Percentiles rank a stretch among this genome's conserved stretches.
phyloP scores from a whole-genome alignment of 2,888 invertebrate genomes.

The Clusia tigrina region DNA sequence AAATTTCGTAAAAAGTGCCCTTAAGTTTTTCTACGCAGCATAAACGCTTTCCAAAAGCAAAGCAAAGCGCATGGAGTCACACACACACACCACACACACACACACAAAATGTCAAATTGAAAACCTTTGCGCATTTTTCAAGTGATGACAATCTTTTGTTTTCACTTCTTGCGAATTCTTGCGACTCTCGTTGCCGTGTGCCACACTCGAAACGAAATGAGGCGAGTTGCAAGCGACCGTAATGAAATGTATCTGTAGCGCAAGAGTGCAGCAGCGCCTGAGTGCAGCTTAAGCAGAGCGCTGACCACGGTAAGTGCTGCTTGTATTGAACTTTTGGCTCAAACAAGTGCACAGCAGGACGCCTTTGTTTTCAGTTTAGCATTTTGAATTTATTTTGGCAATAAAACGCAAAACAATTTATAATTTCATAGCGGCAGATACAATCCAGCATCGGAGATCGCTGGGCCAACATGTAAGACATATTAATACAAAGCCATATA shows the following conservation, averaged over 20 bases:
- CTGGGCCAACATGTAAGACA: slow-evolving; percentile 31
- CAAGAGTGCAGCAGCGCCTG: slow-evolving; percentile 16
- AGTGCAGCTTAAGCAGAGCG: slow-evolving; percentile 8
- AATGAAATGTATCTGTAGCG: slow-evolving; percentile 23
- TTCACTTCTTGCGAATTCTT: slow-evolving; percentile 60
- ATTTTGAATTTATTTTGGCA: not conserved
- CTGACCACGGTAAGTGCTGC: too few relatives aligned
- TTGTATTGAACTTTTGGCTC: slow-evolving; percentile 42
- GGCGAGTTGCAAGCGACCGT: not conserved
- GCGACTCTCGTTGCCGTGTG: slow-evolving; percentile 16
- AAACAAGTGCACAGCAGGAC: slow-evolving; percentile 61
- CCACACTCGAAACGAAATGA: not conserved
- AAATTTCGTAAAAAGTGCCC: too few relatives aligned
- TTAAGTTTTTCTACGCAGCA: not conserved
- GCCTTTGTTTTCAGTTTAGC: slow-evolving; percentile 28
- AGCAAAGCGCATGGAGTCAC: slow-evolving; percentile 27
- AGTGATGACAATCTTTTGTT: slow-evolving; percentile 60
- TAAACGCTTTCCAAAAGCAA: slow-evolving; percentile 11
- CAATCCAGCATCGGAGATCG: not conserved
- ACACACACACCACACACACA: too few relatives aligned
- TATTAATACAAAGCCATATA: slow-evolving; percentile 46
- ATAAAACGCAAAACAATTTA: slow-evolving; percentile 5
- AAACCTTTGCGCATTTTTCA: slow-evolving; percentile 44
- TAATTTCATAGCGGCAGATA: not conserved
- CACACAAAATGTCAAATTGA: slow-evolving; percentile 36